Evolutionary conservation across 2,888 invertebrate genomes (phyloP).

Genomic region (Epinotia bilunana): DNA sequence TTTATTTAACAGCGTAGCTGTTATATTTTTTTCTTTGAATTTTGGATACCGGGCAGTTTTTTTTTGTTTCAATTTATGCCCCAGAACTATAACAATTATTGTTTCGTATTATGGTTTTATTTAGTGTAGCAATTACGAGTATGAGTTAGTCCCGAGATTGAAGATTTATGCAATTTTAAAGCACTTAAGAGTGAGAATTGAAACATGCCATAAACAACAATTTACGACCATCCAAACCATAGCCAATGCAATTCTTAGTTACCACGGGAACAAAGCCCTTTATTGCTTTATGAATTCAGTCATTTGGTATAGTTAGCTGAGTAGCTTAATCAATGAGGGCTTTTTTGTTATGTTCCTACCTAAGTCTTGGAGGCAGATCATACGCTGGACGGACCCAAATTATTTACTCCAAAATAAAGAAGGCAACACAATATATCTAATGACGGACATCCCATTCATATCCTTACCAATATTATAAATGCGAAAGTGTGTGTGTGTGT

Average conservation of each 20-base stretch:
- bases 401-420: no score
- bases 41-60: no score
- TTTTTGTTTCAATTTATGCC: no score
- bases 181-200: slow-evolving; percentile 18
- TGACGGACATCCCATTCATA: no score
- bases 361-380: no score
- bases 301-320: slow-evolving; percentile 10
- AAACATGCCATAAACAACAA: slow-evolving; percentile 24
- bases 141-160: neutral
- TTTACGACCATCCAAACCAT: slow-evolving; percentile 16
- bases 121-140: neutral
- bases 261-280: slow-evolving; percentile 22
- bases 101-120: neutral
- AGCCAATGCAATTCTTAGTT: slow-evolving; percentile 31
- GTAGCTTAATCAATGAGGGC: slow-evolving; percentile 10
- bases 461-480: no score
- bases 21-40: no score
- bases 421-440: no score
- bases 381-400: no score
- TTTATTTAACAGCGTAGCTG: no score
- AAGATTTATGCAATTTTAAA: neutral
- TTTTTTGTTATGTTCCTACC: neutral
- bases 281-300: slow-evolving; percentile 27
- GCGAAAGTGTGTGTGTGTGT: no score
- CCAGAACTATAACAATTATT: neutral